Evolutionary conservation across 2,888 invertebrate genomes (phyloP), one percentile per base, ranked within the genome.

Genomic region (Pemphredon lugubris): DNA sequence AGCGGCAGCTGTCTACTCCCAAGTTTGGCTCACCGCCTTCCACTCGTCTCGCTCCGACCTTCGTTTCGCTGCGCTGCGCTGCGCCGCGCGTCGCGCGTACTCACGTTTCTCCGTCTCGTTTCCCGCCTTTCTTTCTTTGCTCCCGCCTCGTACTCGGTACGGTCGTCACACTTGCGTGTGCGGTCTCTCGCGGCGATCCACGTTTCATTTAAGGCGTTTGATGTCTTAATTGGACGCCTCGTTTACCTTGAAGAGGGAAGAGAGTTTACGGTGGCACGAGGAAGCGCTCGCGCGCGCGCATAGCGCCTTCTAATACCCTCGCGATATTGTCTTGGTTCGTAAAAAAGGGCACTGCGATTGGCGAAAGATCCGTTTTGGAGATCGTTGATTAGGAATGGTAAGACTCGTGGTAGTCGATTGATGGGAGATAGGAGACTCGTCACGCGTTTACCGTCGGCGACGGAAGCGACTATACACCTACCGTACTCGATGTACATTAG

Each of bases 151-250:
- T 26, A 34, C 21, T 23, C 21, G 30, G 18, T 30, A 7, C 30
- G 34, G 21, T 23, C 45, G 60, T 39, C 61, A 50, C 53, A 26
- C 71, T 72, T 68, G 63, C 77, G 79, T 72, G 73, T 72, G 73
- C 70, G 67, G 77, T 83, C 80, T 78, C 77, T 69, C 76, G 67
- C 64, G 66, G 53, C 58, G 66, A 71, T 59, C 55, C 68, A 53
- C 67, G 69, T 69, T 69, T 75, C 83, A 75, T 82, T 84, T 83
- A 83, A 84, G 83, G 83, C 81, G 81, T 80, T 83, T 86, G 88
- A 88, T 84, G 86, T 88, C 89, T 89, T 89, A 87, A 89, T 89
- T 88, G 87, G 86, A 76, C 71, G 75, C 65, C 82, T 73, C 76
- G 79, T 79, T 84, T 77, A 59, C 66, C 75, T 80, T 64, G 60